A percentile compares a stretch with the other conserved stretches of the same genome.
phyloP scores from a whole-genome alignment of 2,797 vertebrate genomes.

The Urocyon cinereoargenteus region DNA sequence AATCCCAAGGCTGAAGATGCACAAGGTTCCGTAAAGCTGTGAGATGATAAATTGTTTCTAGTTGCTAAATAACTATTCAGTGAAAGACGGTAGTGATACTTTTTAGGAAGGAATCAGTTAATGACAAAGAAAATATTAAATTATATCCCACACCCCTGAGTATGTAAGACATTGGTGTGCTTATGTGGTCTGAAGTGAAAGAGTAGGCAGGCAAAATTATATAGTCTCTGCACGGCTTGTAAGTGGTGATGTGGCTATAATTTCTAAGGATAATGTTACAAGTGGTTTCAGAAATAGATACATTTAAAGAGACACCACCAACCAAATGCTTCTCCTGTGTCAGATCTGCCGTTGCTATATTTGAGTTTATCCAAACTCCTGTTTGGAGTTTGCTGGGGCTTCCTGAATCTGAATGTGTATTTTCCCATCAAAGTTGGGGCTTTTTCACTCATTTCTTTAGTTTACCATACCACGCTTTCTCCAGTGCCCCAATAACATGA shows the following conservation, averaged over 20 bases:
- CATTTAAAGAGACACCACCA: not conserved
- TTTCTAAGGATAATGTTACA: not conserved
- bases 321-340: not conserved
- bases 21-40: slow-evolving; percentile 77
- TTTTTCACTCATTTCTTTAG: slow-evolving; percentile 6
- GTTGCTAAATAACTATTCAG: slow-evolving; percentile 57
- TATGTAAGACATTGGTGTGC: not conserved
- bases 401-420: not conserved
- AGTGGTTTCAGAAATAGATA: slow-evolving; percentile 24
- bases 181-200: not conserved
- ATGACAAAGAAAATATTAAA: slow-evolving; percentile 22
- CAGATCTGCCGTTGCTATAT: not conserved
- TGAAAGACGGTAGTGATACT: not conserved
- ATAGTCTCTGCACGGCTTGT: not conserved
- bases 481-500: not conserved
- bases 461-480: not conserved
- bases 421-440: slow-evolving; percentile 7
- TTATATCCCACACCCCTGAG: not conserved
- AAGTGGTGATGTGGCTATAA: not conserved
- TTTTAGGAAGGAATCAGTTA: slow-evolving; percentile 43
- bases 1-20: not conserved
- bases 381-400: not conserved
- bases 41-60: slow-evolving; percentile 51
- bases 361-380: not conserved
- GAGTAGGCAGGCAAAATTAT: not conserved